Conservation (phyloP, 2,797 vertebrate genomes). For the Poeciliopsis gracilis region DNA sequence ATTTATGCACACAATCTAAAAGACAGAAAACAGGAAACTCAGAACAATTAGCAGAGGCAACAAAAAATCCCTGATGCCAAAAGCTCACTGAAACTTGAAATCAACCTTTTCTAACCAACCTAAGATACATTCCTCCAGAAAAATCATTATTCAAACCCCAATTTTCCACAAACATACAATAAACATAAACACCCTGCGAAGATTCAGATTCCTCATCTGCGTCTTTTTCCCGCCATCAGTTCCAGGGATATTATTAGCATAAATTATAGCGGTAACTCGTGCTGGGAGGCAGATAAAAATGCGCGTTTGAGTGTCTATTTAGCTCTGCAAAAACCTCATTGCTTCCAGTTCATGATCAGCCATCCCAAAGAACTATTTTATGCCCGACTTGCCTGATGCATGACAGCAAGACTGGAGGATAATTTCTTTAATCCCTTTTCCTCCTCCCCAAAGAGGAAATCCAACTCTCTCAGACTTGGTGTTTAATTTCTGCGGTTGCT, state of each 20-base stretch:
- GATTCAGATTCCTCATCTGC: conserved; percentile 42
- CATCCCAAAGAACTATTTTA: conserved; percentile 76
- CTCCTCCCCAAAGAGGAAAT: conserved; percentile 40
- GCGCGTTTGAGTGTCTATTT: conserved; percentile 63
- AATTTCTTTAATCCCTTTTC: conserved; percentile 51
- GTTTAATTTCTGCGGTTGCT: too few species aligned
- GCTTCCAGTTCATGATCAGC: conserved; percentile 77
- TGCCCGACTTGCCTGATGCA: conserved; percentile 71
- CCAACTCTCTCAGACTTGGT: too few species aligned
- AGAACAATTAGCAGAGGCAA: too few species aligned
- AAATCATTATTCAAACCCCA: conserved; percentile 18
- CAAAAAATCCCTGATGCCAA: neutral
- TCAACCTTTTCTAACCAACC: conserved; percentile 43
- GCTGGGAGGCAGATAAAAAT: conserved; percentile 60
- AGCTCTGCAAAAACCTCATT: conserved; percentile 63
- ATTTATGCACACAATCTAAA: neutral
- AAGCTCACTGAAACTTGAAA: conserved; percentile 45
- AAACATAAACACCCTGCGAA: conserved; percentile 46
- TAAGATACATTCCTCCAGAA: conserved; percentile 15
- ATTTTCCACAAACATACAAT: conserved; percentile 25
- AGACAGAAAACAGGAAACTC: neutral
- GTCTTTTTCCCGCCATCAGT: conserved; percentile 41
- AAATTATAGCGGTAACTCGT: conserved; percentile 59
- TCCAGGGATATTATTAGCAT: conserved; percentile 66
- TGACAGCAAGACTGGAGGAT: conserved; percentile 39